These are phyloP conservation scores for Drosophila grimshawi DNA, from an alignment of 1,140 invertebrate genomes.

Conservation along the genomic window DNA sequence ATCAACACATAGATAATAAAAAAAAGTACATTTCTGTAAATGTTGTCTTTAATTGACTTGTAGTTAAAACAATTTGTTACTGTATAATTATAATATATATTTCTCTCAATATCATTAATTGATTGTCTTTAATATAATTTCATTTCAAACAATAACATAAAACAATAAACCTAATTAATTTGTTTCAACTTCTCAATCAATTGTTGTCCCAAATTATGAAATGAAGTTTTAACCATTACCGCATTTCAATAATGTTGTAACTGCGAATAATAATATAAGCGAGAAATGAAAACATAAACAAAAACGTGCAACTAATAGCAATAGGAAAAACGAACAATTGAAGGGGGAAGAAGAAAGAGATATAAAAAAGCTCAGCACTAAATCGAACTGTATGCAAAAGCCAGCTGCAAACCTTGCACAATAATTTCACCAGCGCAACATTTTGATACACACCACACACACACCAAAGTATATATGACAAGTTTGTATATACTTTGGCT, in stretches of 20 bases:
- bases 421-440: constrained; percentile 74
- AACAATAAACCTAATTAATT: background rate
- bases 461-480: constrained; percentile 1
- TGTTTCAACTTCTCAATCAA: constrained; percentile 11
- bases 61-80: too few species aligned
- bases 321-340: constrained; percentile 38
- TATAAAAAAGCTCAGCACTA: background rate
- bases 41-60: too few species aligned
- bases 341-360: constrained; percentile 31
- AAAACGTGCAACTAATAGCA: constrained; percentile 69
- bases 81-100: too few species aligned
- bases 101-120: too few species aligned
- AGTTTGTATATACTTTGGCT: constrained; percentile 14
- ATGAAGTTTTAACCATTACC: background rate
- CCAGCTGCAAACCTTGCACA: constrained; percentile 59
- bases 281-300: constrained; percentile 46
- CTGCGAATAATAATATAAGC: constrained; percentile 52
- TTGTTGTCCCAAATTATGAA: background rate
- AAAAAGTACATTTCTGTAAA: too few species aligned
- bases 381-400: constrained; percentile 53
- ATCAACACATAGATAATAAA: too few species aligned
- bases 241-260: constrained; percentile 12
- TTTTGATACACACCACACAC: constrained; percentile 7
- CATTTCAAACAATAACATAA: too few species aligned
- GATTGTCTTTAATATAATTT: too few species aligned